Conservation (phyloP, 2,113 vertebrate genomes). For the Rhinogobius similis region DNA sequence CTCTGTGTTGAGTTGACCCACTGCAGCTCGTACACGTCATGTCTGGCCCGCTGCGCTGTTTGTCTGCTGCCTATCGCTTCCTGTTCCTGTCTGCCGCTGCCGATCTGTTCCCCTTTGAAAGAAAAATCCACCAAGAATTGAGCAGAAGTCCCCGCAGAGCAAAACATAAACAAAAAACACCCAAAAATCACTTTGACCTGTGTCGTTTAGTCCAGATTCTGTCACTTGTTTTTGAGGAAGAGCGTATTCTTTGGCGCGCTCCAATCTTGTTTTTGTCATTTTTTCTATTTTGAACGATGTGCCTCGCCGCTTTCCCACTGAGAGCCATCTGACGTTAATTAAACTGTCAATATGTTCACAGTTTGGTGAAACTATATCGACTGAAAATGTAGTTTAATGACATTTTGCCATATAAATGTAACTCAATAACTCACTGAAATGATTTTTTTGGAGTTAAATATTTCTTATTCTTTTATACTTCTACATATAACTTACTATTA, state of each 20-base stretch:
- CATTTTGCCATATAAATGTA: too few relatives aligned
- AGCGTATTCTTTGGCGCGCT: neutral
- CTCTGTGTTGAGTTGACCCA: constrained; percentile 10
- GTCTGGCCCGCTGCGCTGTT: constrained; percentile 21
- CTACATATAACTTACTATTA: too few relatives aligned
- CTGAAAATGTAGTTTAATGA: too few relatives aligned
- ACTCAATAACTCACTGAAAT: too few relatives aligned
- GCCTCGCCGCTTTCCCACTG: neutral
- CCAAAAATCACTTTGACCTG: neutral
- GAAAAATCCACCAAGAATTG: constrained; percentile 31
- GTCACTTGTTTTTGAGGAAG: neutral
- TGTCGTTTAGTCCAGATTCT: neutral
- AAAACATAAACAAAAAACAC: neutral
- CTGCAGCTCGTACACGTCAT: constrained; percentile 40
- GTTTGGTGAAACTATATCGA: too few relatives aligned
- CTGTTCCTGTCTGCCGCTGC: constrained; percentile 32
- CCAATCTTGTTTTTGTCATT: neutral
- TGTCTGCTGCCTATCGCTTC: constrained; percentile 40
- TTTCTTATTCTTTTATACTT: too few relatives aligned
- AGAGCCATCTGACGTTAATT: neutral
- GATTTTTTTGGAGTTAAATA: too few relatives aligned
- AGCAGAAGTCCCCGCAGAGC: neutral
- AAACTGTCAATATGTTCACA: neutral
- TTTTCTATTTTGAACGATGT: neutral
- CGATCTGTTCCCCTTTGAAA: constrained; percentile 13